Evolutionary conservation across 1,140 invertebrate genomes (phyloP), one percentile per base, ranked within the genome.

Genomic region (Bombus confusus): DNA sequence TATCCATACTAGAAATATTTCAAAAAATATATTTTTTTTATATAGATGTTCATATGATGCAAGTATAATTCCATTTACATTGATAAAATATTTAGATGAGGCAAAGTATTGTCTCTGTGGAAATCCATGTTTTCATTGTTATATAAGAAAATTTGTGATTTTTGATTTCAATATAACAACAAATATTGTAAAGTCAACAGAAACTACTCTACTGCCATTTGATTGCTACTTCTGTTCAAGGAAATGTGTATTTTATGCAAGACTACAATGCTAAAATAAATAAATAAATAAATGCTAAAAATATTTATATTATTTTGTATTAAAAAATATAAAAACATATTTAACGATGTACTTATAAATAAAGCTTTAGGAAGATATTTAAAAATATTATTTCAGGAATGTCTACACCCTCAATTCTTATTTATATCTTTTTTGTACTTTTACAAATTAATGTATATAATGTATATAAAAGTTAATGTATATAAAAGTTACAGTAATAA

Each of bases 21-120:
- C 10, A 15, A 31, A 75, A 34, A 79, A 0, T 22, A 75, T 75
- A 43, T 52, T 78, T 59, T 25, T 80, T 92, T 59, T 95, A 92
- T 89, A 76, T 93, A 94, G 95, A 78, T 90, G 96, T 52, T 92
- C 92, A 41, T 97, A 97, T 93, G 94, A 95, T 86, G 92, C 95
- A n/a, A 96, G 95, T 83, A 94, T 95, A 37, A 95, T 97, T 89
- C 97, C 97, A 18, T 89, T 91, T 80, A 96, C 95, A 47, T 91
- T 97, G 57, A 96, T 97, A 1, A 91, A 95, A 64, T 96, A 96
- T 92, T 93, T 97, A 83, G 96, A 97, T 88, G 93, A 96, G 87
- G 96, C 96, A 8, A 95, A 95, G 85, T 96, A 96, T 92, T 97
- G 96, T 91, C 85, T 96, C 4, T 97, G 97, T 92, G 96, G 96